Evolutionary conservation across 2,888 invertebrate species (phyloP).

Genomic region (Mayetiola destructor): DNA sequence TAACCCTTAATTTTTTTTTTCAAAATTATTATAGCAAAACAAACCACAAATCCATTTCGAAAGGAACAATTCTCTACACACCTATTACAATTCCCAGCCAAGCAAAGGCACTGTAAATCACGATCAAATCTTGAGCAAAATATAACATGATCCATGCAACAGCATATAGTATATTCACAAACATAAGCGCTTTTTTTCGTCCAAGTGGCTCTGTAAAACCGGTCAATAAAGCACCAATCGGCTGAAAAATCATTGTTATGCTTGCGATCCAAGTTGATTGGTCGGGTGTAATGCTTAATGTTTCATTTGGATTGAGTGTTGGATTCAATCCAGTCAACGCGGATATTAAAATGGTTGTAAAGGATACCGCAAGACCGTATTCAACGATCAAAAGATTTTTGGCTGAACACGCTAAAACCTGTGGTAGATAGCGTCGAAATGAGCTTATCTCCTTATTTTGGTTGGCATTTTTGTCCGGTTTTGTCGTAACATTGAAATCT

Average conservation of each 20-base stretch:
- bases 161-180: slow-evolving; percentile 43
- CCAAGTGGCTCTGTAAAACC: slow-evolving; percentile 41
- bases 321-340: slow-evolving; percentile 39
- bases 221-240: slow-evolving; percentile 33
- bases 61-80: too few relatives aligned
- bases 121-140: slow-evolving; percentile 37
- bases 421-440: not conserved
- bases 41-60: too few relatives aligned
- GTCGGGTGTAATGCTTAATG: slow-evolving; percentile 37
- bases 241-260: not conserved
- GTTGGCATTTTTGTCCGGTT: too few relatives aligned
- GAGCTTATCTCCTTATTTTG: not conserved
- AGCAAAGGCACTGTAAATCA: slow-evolving; percentile 39
- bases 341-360: slow-evolving; percentile 44
- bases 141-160: slow-evolving; percentile 43
- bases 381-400: slow-evolving; percentile 41
- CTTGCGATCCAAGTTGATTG: slow-evolving; percentile 42
- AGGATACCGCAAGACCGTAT: slow-evolving; percentile 42
- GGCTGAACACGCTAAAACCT: slow-evolving; percentile 39
- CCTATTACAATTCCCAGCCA: slow-evolving; percentile 42
- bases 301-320: slow-evolving; percentile 20
- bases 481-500: not conserved
- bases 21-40: too few relatives aligned
- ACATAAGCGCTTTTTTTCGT: slow-evolving; percentile 39
- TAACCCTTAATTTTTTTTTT: too few relatives aligned